phyloP scores from a whole-genome alignment of 2,113 vertebrate species.

The Rhodinocichla rosea region DNA sequence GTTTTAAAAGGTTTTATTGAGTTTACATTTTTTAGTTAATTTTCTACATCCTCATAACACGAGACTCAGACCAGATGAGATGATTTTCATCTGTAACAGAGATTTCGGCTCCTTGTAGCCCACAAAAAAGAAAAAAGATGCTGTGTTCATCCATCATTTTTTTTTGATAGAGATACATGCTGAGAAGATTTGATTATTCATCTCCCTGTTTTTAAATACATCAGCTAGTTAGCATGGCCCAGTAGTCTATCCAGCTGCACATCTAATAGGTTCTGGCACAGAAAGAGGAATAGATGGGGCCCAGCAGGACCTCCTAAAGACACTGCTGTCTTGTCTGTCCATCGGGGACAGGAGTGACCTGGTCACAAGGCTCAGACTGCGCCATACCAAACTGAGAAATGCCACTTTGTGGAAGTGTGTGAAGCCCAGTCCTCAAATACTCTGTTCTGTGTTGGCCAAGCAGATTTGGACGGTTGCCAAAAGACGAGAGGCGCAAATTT shows the following conservation, averaged over 20 bases:
- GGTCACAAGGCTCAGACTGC: neutral
- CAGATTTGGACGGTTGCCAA: conserved; percentile 23
- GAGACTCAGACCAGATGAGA: neutral
- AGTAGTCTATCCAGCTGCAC: conserved; percentile 20
- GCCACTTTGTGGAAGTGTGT: neutral
- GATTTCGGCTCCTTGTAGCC: neutral
- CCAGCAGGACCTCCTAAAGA: neutral
- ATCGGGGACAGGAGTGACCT: neutral
- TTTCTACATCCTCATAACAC: neutral
- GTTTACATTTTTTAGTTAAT: neutral
- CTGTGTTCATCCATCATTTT: neutral
- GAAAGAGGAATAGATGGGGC: neutral
- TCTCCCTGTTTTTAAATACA: neutral
- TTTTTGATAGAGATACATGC: neutral
- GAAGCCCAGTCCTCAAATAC: neutral
- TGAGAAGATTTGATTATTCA: conserved; percentile 4
- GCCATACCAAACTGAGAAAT: neutral
- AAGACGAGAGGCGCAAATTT: neutral
- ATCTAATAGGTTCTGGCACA: neutral
- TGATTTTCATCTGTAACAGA: neutral
- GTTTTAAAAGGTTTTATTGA: neutral
- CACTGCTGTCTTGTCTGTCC: neutral
- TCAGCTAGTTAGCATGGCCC: neutral
- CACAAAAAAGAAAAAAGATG: neutral
- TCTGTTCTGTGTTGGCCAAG: neutral